phyloP scores from a whole-genome alignment of 2,888 invertebrate species.

The Taphrorychus bicolor region DNA sequence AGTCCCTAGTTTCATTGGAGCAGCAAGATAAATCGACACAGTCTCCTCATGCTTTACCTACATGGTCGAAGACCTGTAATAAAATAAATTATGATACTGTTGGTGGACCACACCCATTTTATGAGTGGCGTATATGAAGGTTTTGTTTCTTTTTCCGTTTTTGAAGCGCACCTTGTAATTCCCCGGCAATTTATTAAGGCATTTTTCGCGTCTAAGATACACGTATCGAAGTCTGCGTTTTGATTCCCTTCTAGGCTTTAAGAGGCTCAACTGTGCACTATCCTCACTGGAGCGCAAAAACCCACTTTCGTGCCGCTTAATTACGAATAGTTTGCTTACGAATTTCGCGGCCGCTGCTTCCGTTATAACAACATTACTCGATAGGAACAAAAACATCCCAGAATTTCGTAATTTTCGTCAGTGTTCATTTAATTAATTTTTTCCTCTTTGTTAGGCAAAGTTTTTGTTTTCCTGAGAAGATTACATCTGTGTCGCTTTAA shows the following conservation, averaged over 20 bases:
- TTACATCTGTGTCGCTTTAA: not conserved
- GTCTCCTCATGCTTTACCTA: no score
- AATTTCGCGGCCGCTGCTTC: not conserved
- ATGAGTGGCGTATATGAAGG: not conserved
- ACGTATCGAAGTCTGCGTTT: no score
- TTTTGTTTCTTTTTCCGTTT: not conserved
- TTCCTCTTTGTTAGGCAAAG: not conserved
- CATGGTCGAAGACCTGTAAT: not conserved
- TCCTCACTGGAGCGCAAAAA: not conserved
- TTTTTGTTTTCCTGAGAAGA: not conserved
- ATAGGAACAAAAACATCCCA: slow-evolving; percentile 1
- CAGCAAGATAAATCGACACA: no score
- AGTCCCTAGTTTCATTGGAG: no score
- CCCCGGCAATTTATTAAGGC: not conserved
- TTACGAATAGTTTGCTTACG: not conserved
- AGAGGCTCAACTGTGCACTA: no score
- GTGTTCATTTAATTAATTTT: slow-evolving; percentile 2
- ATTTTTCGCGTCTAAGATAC: no score
- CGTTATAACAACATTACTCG: not conserved
- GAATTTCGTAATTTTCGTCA: slow-evolving; percentile 1
- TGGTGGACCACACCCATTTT: not conserved
- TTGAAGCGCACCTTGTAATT: not conserved
- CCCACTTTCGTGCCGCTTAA: not conserved
- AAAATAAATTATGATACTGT: not conserved
- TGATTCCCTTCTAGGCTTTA: no score